Conservation (phyloP, 2,888 invertebrate species). For the Linyphia triangularis region DNA sequence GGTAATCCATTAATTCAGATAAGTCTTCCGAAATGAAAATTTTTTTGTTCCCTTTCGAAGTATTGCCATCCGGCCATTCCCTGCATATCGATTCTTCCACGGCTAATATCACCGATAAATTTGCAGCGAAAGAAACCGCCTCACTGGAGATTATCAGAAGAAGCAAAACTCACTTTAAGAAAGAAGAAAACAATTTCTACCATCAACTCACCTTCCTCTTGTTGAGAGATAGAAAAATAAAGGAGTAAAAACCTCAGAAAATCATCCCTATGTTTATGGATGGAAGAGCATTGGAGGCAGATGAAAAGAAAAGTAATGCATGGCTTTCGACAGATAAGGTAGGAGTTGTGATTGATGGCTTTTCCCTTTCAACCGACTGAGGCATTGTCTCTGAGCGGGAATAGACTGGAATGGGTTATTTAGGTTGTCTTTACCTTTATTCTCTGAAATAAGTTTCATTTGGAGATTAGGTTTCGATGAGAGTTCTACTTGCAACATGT, state of each 20-base stretch:
- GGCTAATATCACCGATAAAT: background rate
- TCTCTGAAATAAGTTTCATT: too few species aligned
- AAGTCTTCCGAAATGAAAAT: too few species aligned
- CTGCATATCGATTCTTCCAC: too few species aligned
- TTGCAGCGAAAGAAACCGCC: background rate
- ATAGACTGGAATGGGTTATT: background rate
- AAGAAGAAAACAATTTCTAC: background rate
- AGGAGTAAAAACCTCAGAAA: background rate
- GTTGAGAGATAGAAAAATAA: too few species aligned
- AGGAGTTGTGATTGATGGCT: constrained; percentile 51
- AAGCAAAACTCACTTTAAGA: background rate
- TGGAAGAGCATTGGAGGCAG: constrained; percentile 26
- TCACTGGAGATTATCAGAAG: background rate
- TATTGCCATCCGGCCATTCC: too few species aligned
- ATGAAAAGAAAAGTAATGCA: constrained; percentile 51
- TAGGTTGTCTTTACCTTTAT: too few species aligned
- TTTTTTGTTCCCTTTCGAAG: too few species aligned
- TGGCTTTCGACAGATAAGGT: constrained; percentile 67
- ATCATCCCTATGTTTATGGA: constrained; percentile 51
- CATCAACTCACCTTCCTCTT: too few species aligned
- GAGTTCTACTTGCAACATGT: too few species aligned
- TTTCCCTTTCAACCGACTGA: constrained; percentile 8
- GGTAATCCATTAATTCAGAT: too few species aligned
- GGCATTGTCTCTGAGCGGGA: background rate
- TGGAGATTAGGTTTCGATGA: too few species aligned